Conservation (phyloP, 2,113 vertebrate genomes). For the Elachura formosa region DNA sequence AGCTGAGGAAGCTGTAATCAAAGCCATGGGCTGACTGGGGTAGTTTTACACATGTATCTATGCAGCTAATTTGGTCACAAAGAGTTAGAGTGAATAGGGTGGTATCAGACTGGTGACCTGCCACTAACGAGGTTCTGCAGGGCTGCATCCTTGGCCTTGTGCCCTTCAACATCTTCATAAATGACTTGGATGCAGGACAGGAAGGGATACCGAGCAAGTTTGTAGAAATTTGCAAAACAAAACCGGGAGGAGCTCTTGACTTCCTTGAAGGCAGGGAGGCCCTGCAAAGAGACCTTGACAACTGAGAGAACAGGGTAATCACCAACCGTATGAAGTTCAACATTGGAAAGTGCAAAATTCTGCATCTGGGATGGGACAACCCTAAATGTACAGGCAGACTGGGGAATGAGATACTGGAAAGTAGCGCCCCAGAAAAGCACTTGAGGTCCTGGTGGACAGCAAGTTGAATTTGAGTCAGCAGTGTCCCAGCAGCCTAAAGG, state of each 20-base stretch:
- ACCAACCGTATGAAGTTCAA: neutral
- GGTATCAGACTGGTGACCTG: neutral
- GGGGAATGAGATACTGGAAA: neutral
- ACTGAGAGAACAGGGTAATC: neutral
- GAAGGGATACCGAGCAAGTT: neutral
- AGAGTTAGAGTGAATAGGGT: neutral
- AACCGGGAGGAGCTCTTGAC: neutral
- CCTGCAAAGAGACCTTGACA: neutral
- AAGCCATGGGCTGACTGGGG: neutral
- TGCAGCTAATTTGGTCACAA: neutral
- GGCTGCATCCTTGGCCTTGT: neutral
- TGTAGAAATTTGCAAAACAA: neutral
- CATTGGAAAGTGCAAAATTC: accelerated
- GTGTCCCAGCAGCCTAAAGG: neutral
- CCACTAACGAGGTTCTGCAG: neutral
- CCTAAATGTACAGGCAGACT: neutral
- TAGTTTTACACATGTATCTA: neutral
- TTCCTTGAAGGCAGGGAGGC: too few species aligned
- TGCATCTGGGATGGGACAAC: neutral
- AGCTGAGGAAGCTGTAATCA: neutral
- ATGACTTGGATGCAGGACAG: neutral
- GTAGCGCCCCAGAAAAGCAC: accelerated
- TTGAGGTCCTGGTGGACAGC: accelerated
- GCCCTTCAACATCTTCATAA: neutral
- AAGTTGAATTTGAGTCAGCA: neutral